Conservation (phyloP, 2,888 invertebrate species). For the Agrochola circellaris region DNA sequence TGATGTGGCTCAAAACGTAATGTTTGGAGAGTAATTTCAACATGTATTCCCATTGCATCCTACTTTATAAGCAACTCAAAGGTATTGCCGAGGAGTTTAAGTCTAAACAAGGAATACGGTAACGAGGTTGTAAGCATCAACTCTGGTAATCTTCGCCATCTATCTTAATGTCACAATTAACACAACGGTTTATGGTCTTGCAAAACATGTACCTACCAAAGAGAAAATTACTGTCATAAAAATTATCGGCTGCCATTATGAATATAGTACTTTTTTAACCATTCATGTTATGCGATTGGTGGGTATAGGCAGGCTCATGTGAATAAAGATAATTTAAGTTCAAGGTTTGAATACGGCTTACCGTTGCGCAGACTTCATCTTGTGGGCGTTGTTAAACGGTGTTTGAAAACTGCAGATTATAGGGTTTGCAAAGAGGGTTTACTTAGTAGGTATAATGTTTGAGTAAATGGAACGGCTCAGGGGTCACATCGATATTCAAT, state of each 20-base stretch:
- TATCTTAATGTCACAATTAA: constrained; percentile 58
- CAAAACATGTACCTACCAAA: constrained; percentile 39
- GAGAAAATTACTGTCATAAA: constrained; percentile 46
- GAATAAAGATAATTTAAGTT: background rate
- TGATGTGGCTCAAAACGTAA: background rate
- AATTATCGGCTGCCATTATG: constrained; percentile 23
- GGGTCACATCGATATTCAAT: background rate
- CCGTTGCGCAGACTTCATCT: background rate
- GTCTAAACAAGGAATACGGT: constrained; percentile 45
- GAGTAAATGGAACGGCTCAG: background rate
- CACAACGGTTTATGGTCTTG: constrained; percentile 34
- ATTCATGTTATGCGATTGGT: constrained; percentile 20
- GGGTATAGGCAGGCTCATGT: no score
- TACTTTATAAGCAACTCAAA: constrained; percentile 15
- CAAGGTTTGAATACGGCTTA: background rate
- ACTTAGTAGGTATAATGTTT: background rate
- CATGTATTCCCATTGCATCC: constrained; percentile 4
- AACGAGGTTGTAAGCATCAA: constrained; percentile 32
- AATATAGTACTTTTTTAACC: background rate
- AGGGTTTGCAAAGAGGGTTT: background rate
- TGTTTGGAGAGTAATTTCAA: constrained; percentile 16
- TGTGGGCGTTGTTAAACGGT: background rate
- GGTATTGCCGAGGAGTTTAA: constrained; percentile 20
- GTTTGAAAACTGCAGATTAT: background rate
- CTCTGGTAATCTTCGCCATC: constrained; percentile 40